These are phyloP conservation scores for Cygnus buccinator DNA, from an alignment of 2,113 vertebrate species.

Conservation along the genomic window DNA sequence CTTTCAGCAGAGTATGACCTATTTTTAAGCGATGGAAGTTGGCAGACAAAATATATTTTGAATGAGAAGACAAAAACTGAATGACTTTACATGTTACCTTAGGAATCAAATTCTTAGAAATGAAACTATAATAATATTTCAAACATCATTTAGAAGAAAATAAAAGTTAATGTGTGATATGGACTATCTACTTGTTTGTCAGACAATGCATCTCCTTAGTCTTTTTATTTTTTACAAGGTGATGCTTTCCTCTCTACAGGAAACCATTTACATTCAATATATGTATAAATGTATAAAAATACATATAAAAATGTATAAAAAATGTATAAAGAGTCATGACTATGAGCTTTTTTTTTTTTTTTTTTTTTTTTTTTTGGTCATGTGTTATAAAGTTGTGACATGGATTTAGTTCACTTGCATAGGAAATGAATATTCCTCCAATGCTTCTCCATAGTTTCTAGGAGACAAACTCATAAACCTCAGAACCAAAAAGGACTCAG, in stretches of 20 bases:
- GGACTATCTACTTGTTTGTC: background rate
- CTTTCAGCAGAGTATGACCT: background rate
- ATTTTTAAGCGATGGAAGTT: background rate
- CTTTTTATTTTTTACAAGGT: background rate
- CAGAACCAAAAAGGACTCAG: background rate
- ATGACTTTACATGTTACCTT: background rate
- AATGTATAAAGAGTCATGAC: background rate
- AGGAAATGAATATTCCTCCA: fast-evolving
- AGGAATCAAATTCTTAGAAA: background rate
- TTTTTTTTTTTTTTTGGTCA: background rate
- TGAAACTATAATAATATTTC: background rate
- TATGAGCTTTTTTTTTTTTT: background rate
- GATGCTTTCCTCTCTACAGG: background rate
- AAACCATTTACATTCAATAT: background rate
- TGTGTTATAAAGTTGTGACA: background rate
- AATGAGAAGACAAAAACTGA: background rate
- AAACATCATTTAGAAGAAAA: background rate
- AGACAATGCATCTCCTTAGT: background rate
- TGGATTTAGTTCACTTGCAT: background rate
- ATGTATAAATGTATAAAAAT: background rate
- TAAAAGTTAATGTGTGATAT: background rate
- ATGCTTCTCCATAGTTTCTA: background rate
- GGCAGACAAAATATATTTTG: background rate
- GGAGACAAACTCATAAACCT: background rate
- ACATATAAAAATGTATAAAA: background rate